Conservation (phyloP, 2,113 vertebrate species). For the Alethe castanea region DNA sequence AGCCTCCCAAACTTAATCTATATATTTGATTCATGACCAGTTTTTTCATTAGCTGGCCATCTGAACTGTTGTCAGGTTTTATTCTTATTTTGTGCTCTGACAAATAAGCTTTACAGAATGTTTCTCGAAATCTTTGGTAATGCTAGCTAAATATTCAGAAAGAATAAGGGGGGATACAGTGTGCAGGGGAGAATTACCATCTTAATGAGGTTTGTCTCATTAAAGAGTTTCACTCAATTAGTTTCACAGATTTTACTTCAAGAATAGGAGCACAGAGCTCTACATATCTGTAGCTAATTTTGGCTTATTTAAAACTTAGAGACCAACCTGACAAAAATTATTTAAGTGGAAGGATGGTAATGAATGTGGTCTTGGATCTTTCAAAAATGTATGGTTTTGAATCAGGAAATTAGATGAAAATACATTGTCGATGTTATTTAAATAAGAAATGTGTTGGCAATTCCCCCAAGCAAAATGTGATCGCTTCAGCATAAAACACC, state of each 20-base stretch:
- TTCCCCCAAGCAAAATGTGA: background rate
- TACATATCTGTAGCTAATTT: constrained; percentile 49
- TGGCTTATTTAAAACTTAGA: constrained; percentile 58
- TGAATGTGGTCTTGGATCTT: background rate
- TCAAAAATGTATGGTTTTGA: background rate
- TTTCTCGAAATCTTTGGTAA: constrained; percentile 28
- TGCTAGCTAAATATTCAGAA: constrained; percentile 47
- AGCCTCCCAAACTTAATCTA: background rate
- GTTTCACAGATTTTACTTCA: constrained; percentile 61
- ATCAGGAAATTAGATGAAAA: constrained; percentile 20
- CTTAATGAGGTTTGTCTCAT: constrained; percentile 65
- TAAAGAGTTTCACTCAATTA: constrained; percentile 57
- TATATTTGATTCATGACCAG: background rate
- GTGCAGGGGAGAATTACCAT: constrained; percentile 38
- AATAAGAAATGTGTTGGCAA: background rate
- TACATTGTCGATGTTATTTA: background rate
- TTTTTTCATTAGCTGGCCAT: background rate
- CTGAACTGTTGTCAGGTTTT: background rate
- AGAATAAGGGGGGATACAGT: background rate
- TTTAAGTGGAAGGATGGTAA: background rate
- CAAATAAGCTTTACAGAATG: constrained; percentile 26
- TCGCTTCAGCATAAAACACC: background rate
- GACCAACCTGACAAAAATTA: constrained; percentile 40
- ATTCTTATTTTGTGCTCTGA: background rate
- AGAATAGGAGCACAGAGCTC: constrained; percentile 32